phyloP scores from a whole-genome alignment of 2,888 invertebrate species.

The Lamellibrachia satsuma region DNA sequence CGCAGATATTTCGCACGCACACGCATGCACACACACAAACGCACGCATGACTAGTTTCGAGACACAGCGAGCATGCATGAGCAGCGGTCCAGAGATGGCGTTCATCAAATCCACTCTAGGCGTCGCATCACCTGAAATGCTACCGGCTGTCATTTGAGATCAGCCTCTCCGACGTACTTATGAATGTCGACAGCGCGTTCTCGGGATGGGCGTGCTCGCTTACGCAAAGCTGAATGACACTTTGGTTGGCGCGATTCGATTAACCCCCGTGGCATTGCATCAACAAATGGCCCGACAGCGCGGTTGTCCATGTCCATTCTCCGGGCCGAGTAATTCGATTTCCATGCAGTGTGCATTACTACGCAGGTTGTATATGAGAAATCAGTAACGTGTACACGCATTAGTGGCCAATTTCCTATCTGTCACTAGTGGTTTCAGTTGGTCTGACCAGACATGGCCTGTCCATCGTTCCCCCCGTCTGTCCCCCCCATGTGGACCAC shows the following conservation, averaged over 20 bases:
- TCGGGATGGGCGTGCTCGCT: neutral
- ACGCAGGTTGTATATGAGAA: slow-evolving; percentile 3
- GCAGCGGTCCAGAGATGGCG: neutral
- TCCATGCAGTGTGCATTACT: slow-evolving; percentile 17
- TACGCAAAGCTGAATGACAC: slow-evolving; percentile 17
- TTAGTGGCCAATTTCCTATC: slow-evolving; percentile 6
- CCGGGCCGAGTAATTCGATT: neutral
- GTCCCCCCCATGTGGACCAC: neutral
- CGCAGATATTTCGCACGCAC: too few relatives aligned
- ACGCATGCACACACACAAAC: too few relatives aligned
- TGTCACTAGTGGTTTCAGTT: slow-evolving; percentile 13
- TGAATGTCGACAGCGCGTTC: neutral
- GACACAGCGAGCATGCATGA: neutral
- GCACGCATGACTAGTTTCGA: neutral
- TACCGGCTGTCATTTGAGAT: neutral
- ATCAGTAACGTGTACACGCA: slow-evolving; percentile 17
- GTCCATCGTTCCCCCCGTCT: neutral
- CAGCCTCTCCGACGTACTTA: neutral
- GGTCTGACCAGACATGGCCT: neutral
- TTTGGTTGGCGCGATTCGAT: slow-evolving; percentile 1
- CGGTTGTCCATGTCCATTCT: neutral
- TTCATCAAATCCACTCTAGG: neutral
- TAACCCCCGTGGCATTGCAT: neutral
- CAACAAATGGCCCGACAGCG: slow-evolving; percentile 4
- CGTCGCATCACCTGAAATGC: neutral